Base-by-base conservation (phyloP, 2,797 vertebrate genomes). In the Poecilia picta region DNA sequence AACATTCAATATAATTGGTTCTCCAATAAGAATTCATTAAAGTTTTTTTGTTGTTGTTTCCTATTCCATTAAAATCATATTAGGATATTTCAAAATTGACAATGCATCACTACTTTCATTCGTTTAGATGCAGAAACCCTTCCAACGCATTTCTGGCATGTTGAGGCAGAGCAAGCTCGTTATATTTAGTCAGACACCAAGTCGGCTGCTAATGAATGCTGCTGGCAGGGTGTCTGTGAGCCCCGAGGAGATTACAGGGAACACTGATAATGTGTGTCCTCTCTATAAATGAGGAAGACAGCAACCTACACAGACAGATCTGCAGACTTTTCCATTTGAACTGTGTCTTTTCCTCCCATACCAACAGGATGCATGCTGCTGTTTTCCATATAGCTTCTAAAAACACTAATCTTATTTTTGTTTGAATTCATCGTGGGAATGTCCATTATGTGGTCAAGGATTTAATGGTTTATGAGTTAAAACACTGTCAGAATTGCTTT, bases 121-220 rank as follows among this genome's bases (percentile, higher is more conserved):
- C 81, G 45, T 87, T 89, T 89, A 84, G 47, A 83, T 84, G 84
- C 81, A 81, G 62, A 88, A 87, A 91, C 76, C 83, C 66, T 79
- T 89, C 89, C 87, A 91, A 89, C 83, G 83, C 81, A 88, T 89
- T 81, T 84, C 81, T 91, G 92, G 92, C 90, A 89, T 90, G 92
- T 93, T 85, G 87, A 92, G 86, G 90, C 91, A 91, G 89, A 87
- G 77, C 81, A 75, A 82, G 93, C 91, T 85, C 89, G 92, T 94
- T 96, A 95, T 95, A 95, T 96, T 95, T 95, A 95, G 93, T 92
- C 88, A 84, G 90, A 93, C 94, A 94, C 89, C 85, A 81, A 93
- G 93, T 88, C 89, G 87, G 75, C 92, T 90, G 93, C 90, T 96
- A 95, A 95, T 96, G 94, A 96, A 95, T 84, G 90, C 89, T 91